These are phyloP conservation scores for Chelon auratus DNA, from an alignment of 2,797 vertebrate genomes.

Conservation along the genomic window DNA sequence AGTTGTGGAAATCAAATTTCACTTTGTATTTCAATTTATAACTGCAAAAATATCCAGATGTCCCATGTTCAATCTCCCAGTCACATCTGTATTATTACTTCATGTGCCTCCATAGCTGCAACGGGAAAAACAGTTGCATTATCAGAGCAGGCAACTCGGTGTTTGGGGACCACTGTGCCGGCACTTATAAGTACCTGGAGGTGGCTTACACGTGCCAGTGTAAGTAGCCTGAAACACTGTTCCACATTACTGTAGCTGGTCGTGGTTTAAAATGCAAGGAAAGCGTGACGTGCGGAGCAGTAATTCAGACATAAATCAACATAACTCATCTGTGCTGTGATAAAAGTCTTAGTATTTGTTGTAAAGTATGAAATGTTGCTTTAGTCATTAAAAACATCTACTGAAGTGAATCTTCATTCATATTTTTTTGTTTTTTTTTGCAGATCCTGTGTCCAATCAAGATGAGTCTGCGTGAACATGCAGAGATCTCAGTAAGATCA, in stretches of 20 bases:
- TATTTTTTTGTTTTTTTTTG: background rate
- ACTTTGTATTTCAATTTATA: background rate
- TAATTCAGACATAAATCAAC: background rate
- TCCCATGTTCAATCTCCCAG: background rate
- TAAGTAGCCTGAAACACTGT: slow-evolving; percentile 31
- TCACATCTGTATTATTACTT: background rate
- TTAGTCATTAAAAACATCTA: too few species aligned
- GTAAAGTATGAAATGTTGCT: background rate
- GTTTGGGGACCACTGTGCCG: slow-evolving; percentile 45
- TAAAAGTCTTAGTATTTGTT: background rate
- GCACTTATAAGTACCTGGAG: slow-evolving; percentile 69
- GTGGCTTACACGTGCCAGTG: slow-evolving; percentile 53
- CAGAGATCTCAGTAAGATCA: too few species aligned
- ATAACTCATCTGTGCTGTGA: background rate
- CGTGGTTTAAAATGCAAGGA: background rate
- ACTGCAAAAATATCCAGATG: background rate
- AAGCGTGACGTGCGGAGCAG: too few species aligned
- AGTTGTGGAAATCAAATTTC: background rate
- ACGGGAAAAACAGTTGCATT: slow-evolving; percentile 32
- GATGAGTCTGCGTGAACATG: too few species aligned
- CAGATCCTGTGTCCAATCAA: background rate
- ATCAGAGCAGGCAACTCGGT: slow-evolving; percentile 9
- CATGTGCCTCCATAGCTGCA: slow-evolving; percentile 42
- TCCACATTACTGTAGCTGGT: background rate
- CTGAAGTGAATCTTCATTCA: background rate